These are phyloP conservation scores for Allacma fusca DNA, from an alignment of 2,888 invertebrate species.

Conservation along the genomic window DNA sequence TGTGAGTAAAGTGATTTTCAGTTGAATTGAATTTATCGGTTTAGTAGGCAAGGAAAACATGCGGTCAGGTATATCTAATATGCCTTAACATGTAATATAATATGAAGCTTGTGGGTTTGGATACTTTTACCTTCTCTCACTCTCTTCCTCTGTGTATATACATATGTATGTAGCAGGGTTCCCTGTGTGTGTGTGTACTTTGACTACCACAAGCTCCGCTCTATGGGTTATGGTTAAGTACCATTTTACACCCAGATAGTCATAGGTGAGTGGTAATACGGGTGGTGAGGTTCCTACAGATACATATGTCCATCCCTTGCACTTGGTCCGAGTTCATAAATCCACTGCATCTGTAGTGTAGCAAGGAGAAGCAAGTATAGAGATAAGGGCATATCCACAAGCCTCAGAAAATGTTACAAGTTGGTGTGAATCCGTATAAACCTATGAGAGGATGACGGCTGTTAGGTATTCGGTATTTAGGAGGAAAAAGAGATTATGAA, in stretches of 20 bases:
- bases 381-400: too few relatives aligned
- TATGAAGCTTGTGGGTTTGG: slow-evolving; percentile 20
- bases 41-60: slow-evolving; percentile 43
- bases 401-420: background rate
- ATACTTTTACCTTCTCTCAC: background rate
- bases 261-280: too few relatives aligned
- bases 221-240: too few relatives aligned
- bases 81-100: slow-evolving; percentile 24
- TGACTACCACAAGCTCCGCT: too few relatives aligned
- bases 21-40: slow-evolving; percentile 42
- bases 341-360: background rate
- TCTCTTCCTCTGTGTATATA: background rate
- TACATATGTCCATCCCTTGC: too few relatives aligned
- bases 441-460: slow-evolving; percentile 29
- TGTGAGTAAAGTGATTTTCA: slow-evolving; percentile 38
- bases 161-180: background rate
- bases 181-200: too few relatives aligned
- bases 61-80: slow-evolving; percentile 36
- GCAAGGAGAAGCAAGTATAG: background rate
- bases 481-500: slow-evolving; percentile 46
- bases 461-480: slow-evolving; percentile 36
- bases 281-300: too few relatives aligned
- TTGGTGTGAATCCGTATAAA: slow-evolving; percentile 13
- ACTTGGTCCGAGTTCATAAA: background rate
- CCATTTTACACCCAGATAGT: too few relatives aligned